Evolutionary conservation across 1,140 invertebrate genomes (phyloP).

Genomic region (Octopus sinensis): DNA sequence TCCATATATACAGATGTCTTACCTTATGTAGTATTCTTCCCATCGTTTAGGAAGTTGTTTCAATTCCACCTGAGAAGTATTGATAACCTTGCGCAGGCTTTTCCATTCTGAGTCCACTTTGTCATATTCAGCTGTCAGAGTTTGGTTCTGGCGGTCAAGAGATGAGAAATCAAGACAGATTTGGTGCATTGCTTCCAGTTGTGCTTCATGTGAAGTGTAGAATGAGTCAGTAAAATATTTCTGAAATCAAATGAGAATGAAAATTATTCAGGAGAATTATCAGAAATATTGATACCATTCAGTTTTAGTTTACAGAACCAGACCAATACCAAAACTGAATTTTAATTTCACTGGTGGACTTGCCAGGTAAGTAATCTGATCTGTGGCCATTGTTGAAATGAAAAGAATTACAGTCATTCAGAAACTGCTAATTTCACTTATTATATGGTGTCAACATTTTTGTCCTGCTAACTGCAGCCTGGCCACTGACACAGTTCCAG

Average conservation of each 20-base stretch:
- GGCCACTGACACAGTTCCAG: too few relatives aligned
- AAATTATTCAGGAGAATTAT: background rate
- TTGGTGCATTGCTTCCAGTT: background rate
- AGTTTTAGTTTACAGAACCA: too few relatives aligned
- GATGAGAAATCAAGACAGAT: background rate
- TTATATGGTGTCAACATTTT: too few relatives aligned
- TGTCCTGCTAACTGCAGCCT: too few relatives aligned
- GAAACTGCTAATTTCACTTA: too few relatives aligned
- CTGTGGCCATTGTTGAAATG: too few relatives aligned
- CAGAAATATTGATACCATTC: background rate
- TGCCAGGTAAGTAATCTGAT: too few relatives aligned
- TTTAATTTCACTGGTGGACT: too few relatives aligned
- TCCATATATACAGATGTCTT: constrained; percentile 29
- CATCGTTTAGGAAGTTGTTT: constrained; percentile 86
- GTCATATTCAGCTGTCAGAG: constrained; percentile 60
- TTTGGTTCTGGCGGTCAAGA: constrained; percentile 66
- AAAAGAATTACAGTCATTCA: too few relatives aligned
- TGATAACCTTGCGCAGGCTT: constrained; percentile 68
- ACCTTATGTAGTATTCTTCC: constrained; percentile 79
- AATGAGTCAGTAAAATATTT: constrained; percentile 67
- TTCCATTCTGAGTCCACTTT: constrained; percentile 74
- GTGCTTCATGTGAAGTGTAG: constrained; percentile 57
- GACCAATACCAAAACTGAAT: too few relatives aligned
- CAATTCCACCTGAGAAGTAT: constrained; percentile 72
- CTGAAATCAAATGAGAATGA: constrained; percentile 42